Evolutionary conservation across 2,797 vertebrate species (phyloP).

Genomic region (Smutsia temminckii): DNA sequence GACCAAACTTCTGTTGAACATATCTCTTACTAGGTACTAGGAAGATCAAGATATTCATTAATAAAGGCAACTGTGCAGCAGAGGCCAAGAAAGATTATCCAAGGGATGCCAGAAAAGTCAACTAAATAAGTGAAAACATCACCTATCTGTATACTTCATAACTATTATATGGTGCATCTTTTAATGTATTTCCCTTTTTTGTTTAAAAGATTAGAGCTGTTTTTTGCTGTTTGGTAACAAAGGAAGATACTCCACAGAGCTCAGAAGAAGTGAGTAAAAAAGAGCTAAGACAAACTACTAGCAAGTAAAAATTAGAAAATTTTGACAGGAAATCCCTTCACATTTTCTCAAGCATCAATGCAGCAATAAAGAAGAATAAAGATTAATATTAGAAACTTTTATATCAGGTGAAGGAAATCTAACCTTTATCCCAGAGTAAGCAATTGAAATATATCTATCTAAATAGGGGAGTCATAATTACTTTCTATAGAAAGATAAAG

Average conservation of each 20-base stretch:
- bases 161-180: not conserved
- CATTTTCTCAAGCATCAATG: not conserved
- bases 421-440: constrained; percentile 21
- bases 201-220: constrained; percentile 10
- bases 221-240: constrained; percentile 3
- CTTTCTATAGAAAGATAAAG: not conserved
- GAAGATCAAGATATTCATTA: constrained; percentile 27
- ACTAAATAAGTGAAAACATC: not conserved
- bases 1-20: not conserved
- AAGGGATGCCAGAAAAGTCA: not conserved
- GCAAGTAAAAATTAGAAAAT: constrained; percentile 14
- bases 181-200: constrained; percentile 7
- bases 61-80: not conserved
- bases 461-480: not conserved
- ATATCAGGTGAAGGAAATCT: not conserved
- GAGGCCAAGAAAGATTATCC: not conserved
- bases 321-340: not conserved
- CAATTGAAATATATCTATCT: not conserved
- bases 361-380: constrained; percentile 34
- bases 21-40: not conserved
- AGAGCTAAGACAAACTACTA: constrained; percentile 2
- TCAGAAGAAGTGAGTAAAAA: not conserved
- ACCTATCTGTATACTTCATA: not conserved
- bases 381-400: not conserved
- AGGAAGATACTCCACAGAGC: not conserved